Conservation (phyloP, 2,113 vertebrate species). For the Diadophis punctatus region DNA sequence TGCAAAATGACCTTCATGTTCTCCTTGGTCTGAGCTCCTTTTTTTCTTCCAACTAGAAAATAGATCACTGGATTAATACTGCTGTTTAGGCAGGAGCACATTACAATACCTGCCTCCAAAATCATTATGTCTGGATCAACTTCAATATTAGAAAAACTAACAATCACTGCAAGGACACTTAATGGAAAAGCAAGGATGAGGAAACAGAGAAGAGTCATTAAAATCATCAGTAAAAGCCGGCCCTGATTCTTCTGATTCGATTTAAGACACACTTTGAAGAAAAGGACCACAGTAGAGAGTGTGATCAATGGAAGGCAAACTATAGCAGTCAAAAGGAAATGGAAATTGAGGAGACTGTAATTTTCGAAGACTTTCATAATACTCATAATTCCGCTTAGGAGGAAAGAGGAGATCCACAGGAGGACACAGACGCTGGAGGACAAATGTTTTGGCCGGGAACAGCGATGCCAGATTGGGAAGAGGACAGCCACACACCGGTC, state of each 20-base stretch:
- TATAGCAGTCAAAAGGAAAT: constrained; percentile 38
- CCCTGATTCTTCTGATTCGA: neutral
- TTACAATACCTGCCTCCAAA: fast-evolving
- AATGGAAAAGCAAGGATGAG: constrained; percentile 37
- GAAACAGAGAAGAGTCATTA: constrained; percentile 56
- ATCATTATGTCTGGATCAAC: fast-evolving
- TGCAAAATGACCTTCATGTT: neutral
- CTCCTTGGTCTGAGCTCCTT: neutral
- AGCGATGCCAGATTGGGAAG: constrained; percentile 46
- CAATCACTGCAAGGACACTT: fast-evolving
- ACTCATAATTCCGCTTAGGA: neutral
- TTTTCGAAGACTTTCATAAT: neutral
- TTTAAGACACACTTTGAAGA: constrained; percentile 49
- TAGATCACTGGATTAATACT: neutral
- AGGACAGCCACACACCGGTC: constrained; percentile 54
- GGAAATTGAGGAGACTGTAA: fast-evolving
- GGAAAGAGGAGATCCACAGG: constrained; percentile 47
- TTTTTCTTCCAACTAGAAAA: neutral
- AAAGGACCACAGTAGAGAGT: constrained; percentile 55
- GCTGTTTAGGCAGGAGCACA: neutral
- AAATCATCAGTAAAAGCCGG: constrained; percentile 43
- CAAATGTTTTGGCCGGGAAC: neutral
- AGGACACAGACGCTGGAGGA: neutral
- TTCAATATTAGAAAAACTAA: neutral
- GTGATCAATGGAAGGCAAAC: constrained; percentile 53